Evolutionary conservation across 2,888 invertebrate genomes (phyloP), one percentile per base, ranked within the genome.

Genomic region (Orthosia gracilis): DNA sequence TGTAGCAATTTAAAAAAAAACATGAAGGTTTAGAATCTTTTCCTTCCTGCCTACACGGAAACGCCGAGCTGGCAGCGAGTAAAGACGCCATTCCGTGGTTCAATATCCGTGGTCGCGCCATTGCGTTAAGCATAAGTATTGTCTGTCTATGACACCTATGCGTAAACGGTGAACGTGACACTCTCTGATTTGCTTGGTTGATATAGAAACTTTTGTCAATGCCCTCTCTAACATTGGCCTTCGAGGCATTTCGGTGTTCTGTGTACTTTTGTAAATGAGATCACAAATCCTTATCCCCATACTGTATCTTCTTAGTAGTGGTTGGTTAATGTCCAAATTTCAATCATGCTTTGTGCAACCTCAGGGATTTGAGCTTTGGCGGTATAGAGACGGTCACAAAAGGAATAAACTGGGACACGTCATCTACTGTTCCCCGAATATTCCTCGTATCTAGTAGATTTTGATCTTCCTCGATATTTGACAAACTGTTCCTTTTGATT

Each of bases 341-440:
- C n/a, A 17, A 71, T n/a, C 71, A 49, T 2, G 31, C 15, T 55
- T 26, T 21, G 13, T 17, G n/a, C 17, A 54, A 17, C 12, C 21
- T 21, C n/a, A 54, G 17, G 40, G 31, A 12, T 52, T 9, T 15
- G n/a, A 75, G 18, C 26, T 1, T 31, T 4, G 18, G 5, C n/a
- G 3, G 13, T 4, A 17, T n/a, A 17, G 5, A 2, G 23, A n/a
- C 11, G 31, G 78, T 65, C 49, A 45, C 61, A 77, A 55, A 64
- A 55, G 78, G 78, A 71, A 77, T 55, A 65, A 65, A 77, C 23
- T 31, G 40, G 17, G 4, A 50, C 54, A 17, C 54, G 13, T 77
- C 45, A 70, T 70, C 40, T 12, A 71, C 54, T 61, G 45, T 45
- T 61, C 59, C 47, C 49, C 49, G 64, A 77, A 59, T 70, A 64